phyloP scores from a whole-genome alignment of 2,888 invertebrate species.

The Xestoiulus laeticollis region DNA sequence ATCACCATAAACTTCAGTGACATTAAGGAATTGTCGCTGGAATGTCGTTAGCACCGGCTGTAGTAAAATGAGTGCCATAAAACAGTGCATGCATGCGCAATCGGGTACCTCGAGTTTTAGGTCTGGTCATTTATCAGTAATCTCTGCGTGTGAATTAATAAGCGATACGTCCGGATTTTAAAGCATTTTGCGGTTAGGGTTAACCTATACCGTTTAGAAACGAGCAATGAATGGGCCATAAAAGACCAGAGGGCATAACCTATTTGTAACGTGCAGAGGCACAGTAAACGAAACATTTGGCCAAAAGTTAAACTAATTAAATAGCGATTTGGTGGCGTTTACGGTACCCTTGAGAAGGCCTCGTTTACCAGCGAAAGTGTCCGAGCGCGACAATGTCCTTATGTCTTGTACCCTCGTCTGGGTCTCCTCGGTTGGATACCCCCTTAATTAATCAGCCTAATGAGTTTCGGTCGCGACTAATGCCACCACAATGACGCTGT shows the following conservation, averaged over 20 bases:
- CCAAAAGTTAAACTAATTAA: constrained; percentile 20
- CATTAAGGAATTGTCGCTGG: background rate
- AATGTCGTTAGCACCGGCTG: background rate
- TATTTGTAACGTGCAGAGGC: background rate
- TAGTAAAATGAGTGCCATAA: background rate
- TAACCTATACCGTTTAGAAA: background rate
- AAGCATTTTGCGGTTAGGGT: background rate
- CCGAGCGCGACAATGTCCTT: background rate
- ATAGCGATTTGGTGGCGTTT: constrained; percentile 31
- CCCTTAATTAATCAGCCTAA: constrained; percentile 18
- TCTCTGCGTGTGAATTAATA: background rate
- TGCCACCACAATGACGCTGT: background rate
- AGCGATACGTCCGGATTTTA: background rate
- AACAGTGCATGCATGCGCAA: background rate
- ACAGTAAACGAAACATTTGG: background rate
- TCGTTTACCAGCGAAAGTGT: background rate
- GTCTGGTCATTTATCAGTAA: background rate
- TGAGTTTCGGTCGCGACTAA: constrained; percentile 31
- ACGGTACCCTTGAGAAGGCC: constrained; percentile 15
- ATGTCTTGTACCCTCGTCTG: background rate
- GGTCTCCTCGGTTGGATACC: background rate
- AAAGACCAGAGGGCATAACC: constrained; percentile 23
- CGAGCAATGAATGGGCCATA: constrained; percentile 20
- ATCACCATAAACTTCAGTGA: background rate
- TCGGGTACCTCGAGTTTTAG: background rate